Conservation (phyloP, 2,113 vertebrate genomes). For the Centrocercus urophasianus region DNA sequence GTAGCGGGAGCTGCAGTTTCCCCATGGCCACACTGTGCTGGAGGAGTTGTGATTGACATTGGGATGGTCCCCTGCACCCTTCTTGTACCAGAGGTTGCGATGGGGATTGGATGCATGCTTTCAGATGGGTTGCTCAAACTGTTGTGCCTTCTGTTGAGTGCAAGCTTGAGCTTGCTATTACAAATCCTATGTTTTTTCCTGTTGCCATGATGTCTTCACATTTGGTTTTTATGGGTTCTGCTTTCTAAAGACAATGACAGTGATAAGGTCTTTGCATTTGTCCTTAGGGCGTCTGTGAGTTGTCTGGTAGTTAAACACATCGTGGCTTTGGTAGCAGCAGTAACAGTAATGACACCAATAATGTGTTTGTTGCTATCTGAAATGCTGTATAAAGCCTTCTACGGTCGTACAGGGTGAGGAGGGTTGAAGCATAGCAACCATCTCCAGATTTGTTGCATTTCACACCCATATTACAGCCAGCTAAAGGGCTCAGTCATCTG, state of each 20-base stretch:
- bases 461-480: background rate
- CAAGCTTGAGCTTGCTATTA: background rate
- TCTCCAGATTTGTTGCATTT: background rate
- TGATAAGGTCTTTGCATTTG: background rate
- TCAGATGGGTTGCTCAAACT: background rate
- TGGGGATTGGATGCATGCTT: background rate
- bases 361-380: background rate
- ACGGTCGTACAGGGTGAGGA: background rate
- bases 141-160: background rate
- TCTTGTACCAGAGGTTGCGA: too few species aligned
- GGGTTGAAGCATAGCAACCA: background rate
- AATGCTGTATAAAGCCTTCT: background rate
- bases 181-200: background rate
- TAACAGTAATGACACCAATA: background rate
- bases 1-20: background rate
- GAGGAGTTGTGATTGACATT: background rate
- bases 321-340: background rate
- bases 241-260: background rate
- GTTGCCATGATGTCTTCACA: background rate
- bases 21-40: background rate
- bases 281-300: background rate
- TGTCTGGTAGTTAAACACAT: background rate
- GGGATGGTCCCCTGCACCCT: too few species aligned
- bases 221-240: background rate
- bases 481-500: background rate